Percentiles rank a stretch among this genome's conserved stretches.
Conservation (phyloP, 2,797 vertebrate species). For the Muscicapa comitata region DNA sequence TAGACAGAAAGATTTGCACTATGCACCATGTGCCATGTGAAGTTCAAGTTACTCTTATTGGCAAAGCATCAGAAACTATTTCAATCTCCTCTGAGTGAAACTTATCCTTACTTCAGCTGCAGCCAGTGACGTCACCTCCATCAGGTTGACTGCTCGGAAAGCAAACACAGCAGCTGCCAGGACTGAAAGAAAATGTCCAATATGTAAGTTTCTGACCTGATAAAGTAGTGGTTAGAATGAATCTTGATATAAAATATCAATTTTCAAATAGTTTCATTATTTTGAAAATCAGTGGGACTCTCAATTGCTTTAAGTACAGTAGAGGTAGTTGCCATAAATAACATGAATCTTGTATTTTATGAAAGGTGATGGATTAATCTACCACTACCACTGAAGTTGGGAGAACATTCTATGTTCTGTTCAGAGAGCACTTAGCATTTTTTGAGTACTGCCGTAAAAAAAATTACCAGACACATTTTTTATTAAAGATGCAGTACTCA, state of each 20-base stretch:
- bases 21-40: slow-evolving; percentile 71
- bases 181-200: slow-evolving; percentile 81
- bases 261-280: background rate
- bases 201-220: slow-evolving; percentile 50
- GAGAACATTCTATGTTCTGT: background rate
- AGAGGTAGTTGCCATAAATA: background rate
- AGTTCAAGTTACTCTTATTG: slow-evolving; percentile 79
- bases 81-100: slow-evolving; percentile 76
- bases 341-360: background rate
- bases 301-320: background rate
- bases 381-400: background rate
- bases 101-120: slow-evolving; percentile 89
- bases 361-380: background rate
- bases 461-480: background rate
- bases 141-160: slow-evolving; percentile 97
- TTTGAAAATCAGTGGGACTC: background rate
- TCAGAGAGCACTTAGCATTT: background rate
- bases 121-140: slow-evolving; percentile 97
- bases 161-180: slow-evolving; percentile 96
- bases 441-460: background rate
- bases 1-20: slow-evolving; percentile 64
- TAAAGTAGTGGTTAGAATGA: slow-evolving; percentile 15
- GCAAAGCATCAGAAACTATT: slow-evolving; percentile 85
- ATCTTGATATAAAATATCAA: background rate
- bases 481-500: background rate